Evolutionary conservation across 92 coral and sea anemone species (phyloP), one percentile per base, ranked within the genome.

Genomic region (Hydrozoanthus gracilis): DNA sequence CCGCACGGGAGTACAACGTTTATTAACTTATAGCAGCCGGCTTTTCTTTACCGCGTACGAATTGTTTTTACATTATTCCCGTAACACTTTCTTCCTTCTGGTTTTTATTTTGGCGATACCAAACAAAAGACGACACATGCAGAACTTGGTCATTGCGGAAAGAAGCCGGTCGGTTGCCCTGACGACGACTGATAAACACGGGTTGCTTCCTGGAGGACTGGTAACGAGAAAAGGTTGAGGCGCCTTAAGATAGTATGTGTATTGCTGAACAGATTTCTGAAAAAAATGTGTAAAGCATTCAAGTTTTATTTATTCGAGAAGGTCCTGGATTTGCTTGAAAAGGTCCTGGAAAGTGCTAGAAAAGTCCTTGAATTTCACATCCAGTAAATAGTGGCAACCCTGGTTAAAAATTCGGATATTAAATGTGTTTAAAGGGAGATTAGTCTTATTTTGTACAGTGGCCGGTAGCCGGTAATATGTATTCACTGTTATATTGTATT

Each of bases 161-260:
- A 80, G 85, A 64, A 80, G 51, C 85, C 47, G 8, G 85, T 80
- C 46, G 85, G 18, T 65, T 80, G 85, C 5, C 73, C 73, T 16
- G 85, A 66, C 8, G 85, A 56, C 7, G 82, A 80, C 60, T 80
- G 85, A 64, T 80, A 80, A 49, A 74, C 61, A 10, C 79, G 79
- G 13, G 74, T 80, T 80, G 62, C 58, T 49, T 51, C 85, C 85
- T 7, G 85, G 85, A 80, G 74, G 85, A 47, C 85, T 80, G 74
- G 85, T 80, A 51, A 80, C 44, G 85, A 80, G 85, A 20, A 64
- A 80, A 4, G 85, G 74, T 16, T 80, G 84, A 15, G 68, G 74
- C 4, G 54, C 47, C 72, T 78, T 71, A 16, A 35, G 61, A 15
- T 4, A 68, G n/a, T n/a, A n/a, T n/a, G n/a, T n/a, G n/a, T n/a